Base-by-base conservation (phyloP, 1,140 invertebrate genomes). In the Diploscapter pachys region DNA sequence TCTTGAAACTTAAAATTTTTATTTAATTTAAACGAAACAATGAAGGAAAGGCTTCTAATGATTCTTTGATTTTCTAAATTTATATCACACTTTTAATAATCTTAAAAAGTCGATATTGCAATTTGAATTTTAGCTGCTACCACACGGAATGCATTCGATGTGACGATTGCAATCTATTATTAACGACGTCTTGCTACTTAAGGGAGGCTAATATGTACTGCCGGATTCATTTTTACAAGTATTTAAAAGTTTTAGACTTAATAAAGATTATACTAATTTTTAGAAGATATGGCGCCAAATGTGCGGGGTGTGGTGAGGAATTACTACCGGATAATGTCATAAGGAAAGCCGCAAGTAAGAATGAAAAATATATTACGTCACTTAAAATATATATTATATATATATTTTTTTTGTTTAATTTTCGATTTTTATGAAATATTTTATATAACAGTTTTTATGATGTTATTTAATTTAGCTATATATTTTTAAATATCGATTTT, bases 181-280 rank as follows among this genome's bases (percentile, higher is more conserved):
- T 99, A 50, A 91, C 92, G 8, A 93, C 95, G 83, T 98, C 96
- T 87, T 99, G 96, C 88, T 99, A 96, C 86, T 92, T 93, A 4
- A 91, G 93, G 78, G 95, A 96, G 83, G 94, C 93, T 72, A 91
- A 94, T 82, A 91, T 98, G 0, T 99, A 94, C 87, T 99, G 96
- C 88, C 96, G 96, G 81, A 94, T 98, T 80, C 96, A 99, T 87
- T 99, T 99, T 88, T 98, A 96, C 91, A 96, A 95, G 95, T 98
- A 92, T 83, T 69, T 52, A 50, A 63, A 6, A 9, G 61, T 54
- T 59, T 62, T 11, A 54, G 53, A 2, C 4, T 57, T 68, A 55
- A 54, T 9, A 70, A 73, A 54, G 49, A n/a, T 50, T 31, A 9
- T 75, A 3, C 5, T 5, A 51, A 59, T 6, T 80, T 80, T 63